phyloP scores from a whole-genome alignment of 2,113 vertebrate species.

The Nannospalax galili region DNA sequence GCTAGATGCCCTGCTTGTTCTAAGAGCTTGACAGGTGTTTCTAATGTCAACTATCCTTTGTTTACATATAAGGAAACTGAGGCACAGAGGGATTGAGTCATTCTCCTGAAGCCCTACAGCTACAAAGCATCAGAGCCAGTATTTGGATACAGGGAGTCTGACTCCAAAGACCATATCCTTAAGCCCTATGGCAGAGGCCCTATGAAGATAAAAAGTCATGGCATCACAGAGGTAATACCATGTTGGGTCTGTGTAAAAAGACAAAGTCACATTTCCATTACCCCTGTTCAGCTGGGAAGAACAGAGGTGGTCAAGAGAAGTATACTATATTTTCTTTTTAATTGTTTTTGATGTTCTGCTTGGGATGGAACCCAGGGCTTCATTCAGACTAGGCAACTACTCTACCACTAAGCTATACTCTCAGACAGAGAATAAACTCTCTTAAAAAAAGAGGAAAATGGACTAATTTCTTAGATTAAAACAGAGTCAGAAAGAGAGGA shows the following conservation, averaged over 20 bases:
- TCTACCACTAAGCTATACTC: not conserved
- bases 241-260: not conserved
- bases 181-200: not conserved
- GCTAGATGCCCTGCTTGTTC: not conserved
- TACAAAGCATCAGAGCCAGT: not conserved
- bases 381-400: not conserved
- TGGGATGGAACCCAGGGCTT: not conserved
- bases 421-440: not conserved
- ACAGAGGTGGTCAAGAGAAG: not conserved
- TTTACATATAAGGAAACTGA: not conserved
- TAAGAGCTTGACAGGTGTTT: not conserved
- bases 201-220: not conserved
- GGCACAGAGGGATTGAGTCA: not conserved
- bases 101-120: not conserved
- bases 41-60: accelerated
- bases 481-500: not conserved
- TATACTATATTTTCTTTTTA: not conserved
- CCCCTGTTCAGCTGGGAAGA: not conserved
- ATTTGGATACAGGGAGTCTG: not conserved
- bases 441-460: not conserved
- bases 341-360: not conserved
- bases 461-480: not conserved
- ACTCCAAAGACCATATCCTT: not conserved
- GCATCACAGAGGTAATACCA: too few species aligned
- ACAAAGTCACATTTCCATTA: not conserved